Evolutionary conservation across 2,797 vertebrate species (phyloP), one percentile per base, ranked within the genome.

Genomic region (Muraenolepis orangiensis): DNA sequence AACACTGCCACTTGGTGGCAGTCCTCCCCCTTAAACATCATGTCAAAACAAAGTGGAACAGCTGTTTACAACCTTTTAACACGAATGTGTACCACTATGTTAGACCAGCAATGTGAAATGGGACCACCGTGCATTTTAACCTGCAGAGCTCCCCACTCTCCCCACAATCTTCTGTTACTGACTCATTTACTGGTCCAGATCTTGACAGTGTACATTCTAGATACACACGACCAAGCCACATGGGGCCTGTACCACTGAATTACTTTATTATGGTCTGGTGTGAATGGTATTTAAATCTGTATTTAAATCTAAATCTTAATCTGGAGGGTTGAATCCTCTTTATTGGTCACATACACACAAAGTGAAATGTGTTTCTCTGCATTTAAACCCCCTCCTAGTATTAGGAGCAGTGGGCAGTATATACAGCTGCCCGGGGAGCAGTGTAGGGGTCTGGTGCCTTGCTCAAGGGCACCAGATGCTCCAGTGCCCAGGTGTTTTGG

Each of bases 1-100:
- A 1, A 46, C 57, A n/a, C 6, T 18, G 23, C 79, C 89, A 87
- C 87, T 77, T 86, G 87, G 82, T 77, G 87, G 84, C 75, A 73
- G 0, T 51, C 71, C 42, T 84, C 74, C n/a, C n/a, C n/a, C n/a
- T n/a, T n/a, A 70, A 31, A 66, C 28, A 29, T 29, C 30, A 30
- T 30, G 57, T 11, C 7, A 31, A 31, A 67, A 31, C 30, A 67
- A 67, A 31, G 30, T 3, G 18, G 28, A 67, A 28, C 7, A 23
- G 12, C 78, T 38, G 36, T 51, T 11, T 51, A 51, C 23, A 20
- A 57, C 12, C 1, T 6, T 70, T 42, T 75, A 40, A 79, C 78
- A 66, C 40, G n/a, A n/a, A n/a, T 32, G 40, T 20, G 26, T 23
- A 26, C 57, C 23, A 26, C n/a, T 61, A 61, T 10, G 2, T 64